Conservation (phyloP, 2,113 vertebrate genomes). For the Corythaixoides concolor region DNA sequence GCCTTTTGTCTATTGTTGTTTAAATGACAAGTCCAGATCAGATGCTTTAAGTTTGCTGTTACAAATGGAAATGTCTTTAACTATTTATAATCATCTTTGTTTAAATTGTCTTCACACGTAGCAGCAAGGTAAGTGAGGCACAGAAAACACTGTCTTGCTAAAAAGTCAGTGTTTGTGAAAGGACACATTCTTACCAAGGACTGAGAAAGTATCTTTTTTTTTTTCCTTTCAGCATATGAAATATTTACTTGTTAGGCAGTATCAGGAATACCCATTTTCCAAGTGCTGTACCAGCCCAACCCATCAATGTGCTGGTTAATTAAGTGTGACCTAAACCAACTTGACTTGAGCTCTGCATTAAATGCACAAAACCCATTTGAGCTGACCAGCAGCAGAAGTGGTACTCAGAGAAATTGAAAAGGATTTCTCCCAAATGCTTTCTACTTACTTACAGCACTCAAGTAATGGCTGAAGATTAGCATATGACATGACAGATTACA, state of each 20-base stretch:
- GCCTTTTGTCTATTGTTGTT: slow-evolving; percentile 31
- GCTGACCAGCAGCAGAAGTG: slow-evolving; percentile 86
- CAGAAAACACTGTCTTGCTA: slow-evolving; percentile 33
- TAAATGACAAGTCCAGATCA: slow-evolving; percentile 47
- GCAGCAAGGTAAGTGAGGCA: slow-evolving; percentile 38
- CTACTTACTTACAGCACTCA: slow-evolving; percentile 87
- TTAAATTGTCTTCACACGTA: slow-evolving; percentile 40
- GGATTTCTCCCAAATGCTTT: slow-evolving; percentile 86
- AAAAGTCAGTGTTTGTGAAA: slow-evolving; percentile 51
- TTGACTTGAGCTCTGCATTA: slow-evolving; percentile 86
- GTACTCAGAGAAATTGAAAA: slow-evolving; percentile 87
- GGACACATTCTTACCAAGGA: slow-evolving; percentile 23
- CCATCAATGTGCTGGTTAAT: slow-evolving; percentile 83
- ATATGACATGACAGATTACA: slow-evolving; percentile 99
- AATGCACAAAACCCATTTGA: slow-evolving; percentile 88
- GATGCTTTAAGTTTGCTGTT: slow-evolving; percentile 51
- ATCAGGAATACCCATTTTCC: slow-evolving; percentile 76
- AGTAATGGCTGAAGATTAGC: slow-evolving; percentile 97
- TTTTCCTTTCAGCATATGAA: slow-evolving; percentile 64
- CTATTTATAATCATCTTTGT: slow-evolving; percentile 70
- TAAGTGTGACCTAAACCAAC: slow-evolving; percentile 91
- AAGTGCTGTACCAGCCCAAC: slow-evolving; percentile 65
- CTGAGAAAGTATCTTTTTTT: slow-evolving; percentile 40
- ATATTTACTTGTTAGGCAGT: slow-evolving; percentile 79
- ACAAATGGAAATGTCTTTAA: slow-evolving; percentile 67